phyloP scores from a whole-genome alignment of 2,797 vertebrate genomes.

The Capromys pilorides region DNA sequence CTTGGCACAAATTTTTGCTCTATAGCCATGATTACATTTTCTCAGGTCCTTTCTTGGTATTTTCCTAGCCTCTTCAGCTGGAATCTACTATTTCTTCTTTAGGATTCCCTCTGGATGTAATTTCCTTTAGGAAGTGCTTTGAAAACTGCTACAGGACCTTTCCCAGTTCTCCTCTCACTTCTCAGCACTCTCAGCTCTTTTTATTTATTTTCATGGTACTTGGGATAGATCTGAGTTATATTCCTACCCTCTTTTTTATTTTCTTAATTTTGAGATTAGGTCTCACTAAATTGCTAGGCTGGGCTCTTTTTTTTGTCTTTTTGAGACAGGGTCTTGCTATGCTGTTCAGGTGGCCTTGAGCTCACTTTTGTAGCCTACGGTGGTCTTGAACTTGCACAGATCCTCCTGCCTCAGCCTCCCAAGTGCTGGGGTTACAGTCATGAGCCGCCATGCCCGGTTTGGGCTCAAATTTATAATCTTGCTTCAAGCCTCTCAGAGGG shows the following conservation, averaged over 20 bases:
- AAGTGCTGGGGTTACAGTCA: no score
- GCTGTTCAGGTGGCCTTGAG: no score
- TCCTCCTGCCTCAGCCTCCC: no score
- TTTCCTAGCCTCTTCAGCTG: not conserved
- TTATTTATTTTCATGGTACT: not conserved
- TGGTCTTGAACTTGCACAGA: no score
- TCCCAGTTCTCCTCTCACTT: not conserved
- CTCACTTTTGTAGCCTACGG: no score
- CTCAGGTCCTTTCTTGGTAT: not conserved
- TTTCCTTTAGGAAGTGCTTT: not conserved
- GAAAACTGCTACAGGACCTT: not conserved
- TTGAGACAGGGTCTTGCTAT: no score
- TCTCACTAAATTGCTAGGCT: not conserved
- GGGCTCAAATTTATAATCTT: not conserved
- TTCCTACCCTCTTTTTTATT: not conserved
- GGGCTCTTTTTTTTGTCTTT: no score
- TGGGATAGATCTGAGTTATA: not conserved
- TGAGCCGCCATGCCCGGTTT: no score
- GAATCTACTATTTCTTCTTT: not conserved
- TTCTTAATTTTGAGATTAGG: not conserved
- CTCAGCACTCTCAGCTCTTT: not conserved
- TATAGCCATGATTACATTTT: not conserved
- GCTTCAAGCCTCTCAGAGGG: not conserved
- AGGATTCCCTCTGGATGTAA: not conserved
- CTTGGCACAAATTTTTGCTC: rapidly evolving